Evolutionary conservation across 2,113 vertebrate genomes (phyloP), one percentile per base, ranked within the genome.

Genomic region (Colossoma macropomum): DNA sequence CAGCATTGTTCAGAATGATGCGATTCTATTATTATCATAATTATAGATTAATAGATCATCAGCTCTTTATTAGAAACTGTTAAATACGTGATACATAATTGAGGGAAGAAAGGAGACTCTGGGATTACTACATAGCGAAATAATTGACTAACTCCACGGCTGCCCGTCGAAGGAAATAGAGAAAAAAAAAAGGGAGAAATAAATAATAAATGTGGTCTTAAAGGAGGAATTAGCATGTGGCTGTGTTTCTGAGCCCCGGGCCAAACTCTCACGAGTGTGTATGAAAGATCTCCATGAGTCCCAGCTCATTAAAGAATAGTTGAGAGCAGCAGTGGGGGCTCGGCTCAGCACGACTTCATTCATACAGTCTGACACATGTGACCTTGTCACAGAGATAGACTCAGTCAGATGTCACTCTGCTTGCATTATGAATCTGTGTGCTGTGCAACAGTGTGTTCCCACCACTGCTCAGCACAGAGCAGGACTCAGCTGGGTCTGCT

Each of bases 331-430:
- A 65, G 71, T 38, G 62, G 73, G 74, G 71, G 41, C 70, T 82
- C 52, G 28, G 72, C 59, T 81, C 76, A 66, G 45, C 66, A 11
- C 15, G 16, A 79, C 41, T 28, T 21, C 73, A 65, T 71, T 80
- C 74, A 28, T 41, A 50, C 66, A 32, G 1, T 28, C 41, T 75
- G 71, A 88, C 84, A 76, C 60, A 60, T 77, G 32, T 62, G 82
- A 88, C 87, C 87, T 76, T 86, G 87, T 84, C 80, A 65, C 16
- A 9, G 28, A 76, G 50, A 86, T 71, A 66, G 6, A 54, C 75
- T 69, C 60, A 66, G 76, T 60, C 83, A 82, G 77, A 75, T 82
- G 60, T 81, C 78, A 73, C 34, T 59, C 56, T 48, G 80, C 65
- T 66, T 50, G 70, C 38, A 28, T 84, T 81, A 71, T 34, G 73